phyloP scores from a whole-genome alignment of 2,113 vertebrate genomes.

The Mustela nigripes region DNA sequence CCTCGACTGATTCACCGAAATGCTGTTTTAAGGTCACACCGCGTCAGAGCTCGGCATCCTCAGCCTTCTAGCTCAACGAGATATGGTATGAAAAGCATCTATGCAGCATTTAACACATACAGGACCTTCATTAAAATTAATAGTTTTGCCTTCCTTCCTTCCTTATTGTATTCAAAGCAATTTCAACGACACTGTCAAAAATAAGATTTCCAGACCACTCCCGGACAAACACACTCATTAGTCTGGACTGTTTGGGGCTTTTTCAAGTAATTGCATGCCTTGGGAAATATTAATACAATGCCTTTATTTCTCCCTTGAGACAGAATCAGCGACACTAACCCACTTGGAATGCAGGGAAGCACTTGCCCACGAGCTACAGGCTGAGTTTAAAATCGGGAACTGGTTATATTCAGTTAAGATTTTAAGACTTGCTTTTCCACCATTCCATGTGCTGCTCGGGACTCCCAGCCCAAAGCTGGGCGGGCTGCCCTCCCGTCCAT shows the following conservation, averaged over 20 bases:
- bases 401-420: background rate
- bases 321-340: background rate
- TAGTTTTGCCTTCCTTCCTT: background rate
- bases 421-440: background rate
- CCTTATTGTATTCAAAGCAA: background rate
- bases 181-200: background rate
- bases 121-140: background rate
- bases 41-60: background rate
- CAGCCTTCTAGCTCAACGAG: background rate
- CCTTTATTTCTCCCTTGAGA: conserved; percentile 45
- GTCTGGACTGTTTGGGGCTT: conserved; percentile 28
- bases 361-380: background rate
- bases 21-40: background rate
- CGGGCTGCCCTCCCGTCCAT: background rate
- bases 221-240: background rate
- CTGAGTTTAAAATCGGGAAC: background rate
- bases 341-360: conserved; percentile 40
- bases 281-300: conserved; percentile 49
- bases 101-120: background rate
- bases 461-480: accelerated
- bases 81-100: background rate
- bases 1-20: background rate
- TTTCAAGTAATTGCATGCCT: conserved; percentile 52
- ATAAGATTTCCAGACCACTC: conserved; percentile 57
- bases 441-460: background rate